Percentiles rank a stretch among this genome's conserved stretches.
phyloP scores from a whole-genome alignment of 2,888 invertebrate species.

The Helobdella robusta region DNA sequence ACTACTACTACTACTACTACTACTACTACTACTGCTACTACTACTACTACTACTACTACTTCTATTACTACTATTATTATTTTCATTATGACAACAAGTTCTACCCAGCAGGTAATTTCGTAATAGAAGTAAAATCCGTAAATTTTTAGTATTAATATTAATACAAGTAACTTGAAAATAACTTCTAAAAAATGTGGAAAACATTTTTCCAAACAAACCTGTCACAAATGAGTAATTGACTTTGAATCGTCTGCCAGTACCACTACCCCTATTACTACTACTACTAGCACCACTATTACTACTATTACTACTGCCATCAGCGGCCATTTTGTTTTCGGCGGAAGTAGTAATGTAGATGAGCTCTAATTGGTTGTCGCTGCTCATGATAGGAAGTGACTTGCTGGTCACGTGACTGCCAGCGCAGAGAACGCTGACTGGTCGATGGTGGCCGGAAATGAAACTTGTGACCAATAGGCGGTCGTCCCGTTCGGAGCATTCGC shows the following conservation, averaged over 20 bases:
- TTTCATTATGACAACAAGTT: too few species aligned
- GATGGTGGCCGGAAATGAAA: background rate
- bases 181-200: background rate
- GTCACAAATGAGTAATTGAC: background rate
- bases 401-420: background rate
- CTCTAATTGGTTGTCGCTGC: conserved; percentile 23
- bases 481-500: background rate
- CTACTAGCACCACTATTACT: too few species aligned
- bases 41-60: too few species aligned
- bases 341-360: conserved; percentile 14
- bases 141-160: background rate
- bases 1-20: too few species aligned
- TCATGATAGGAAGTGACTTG: conserved; percentile 19
- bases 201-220: background rate
- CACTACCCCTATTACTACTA: too few species aligned
- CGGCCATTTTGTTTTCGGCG: background rate
- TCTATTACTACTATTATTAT: too few species aligned
- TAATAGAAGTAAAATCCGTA: too few species aligned
- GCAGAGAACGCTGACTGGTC: conserved; percentile 7
- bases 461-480: background rate
- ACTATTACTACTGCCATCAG: too few species aligned
- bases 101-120: too few species aligned
- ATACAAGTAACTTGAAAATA: background rate
- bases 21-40: too few species aligned
- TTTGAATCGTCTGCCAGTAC: too few species aligned